These are phyloP conservation scores for Cetonia aurata DNA, from an alignment of 2,888 invertebrate genomes.

Conservation along the genomic window DNA sequence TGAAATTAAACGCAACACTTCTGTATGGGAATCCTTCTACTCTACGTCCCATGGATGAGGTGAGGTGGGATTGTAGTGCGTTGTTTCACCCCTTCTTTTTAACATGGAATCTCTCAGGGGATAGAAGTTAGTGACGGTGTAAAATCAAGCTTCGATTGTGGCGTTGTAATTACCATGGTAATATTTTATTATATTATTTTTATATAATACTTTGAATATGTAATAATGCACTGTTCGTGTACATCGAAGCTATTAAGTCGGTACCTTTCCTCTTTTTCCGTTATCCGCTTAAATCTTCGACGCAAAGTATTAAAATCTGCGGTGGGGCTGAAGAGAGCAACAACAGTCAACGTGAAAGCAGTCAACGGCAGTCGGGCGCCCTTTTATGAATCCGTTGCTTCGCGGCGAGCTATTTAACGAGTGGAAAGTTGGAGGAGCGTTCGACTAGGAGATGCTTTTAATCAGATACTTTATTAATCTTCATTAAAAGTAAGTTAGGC, in stretches of 20 bases:
- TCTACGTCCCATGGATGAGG: background rate
- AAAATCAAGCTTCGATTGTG: no score
- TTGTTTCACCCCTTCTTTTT: background rate
- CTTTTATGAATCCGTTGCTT: constrained; percentile 24
- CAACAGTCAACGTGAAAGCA: constrained; percentile 11
- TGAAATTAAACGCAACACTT: constrained; percentile 30
- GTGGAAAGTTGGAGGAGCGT: constrained; percentile 32
- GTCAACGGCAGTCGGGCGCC: background rate
- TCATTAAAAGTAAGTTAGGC: constrained; percentile 60
- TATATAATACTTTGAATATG: no score
- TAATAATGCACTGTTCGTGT: no score
- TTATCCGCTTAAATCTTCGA: constrained; percentile 6
- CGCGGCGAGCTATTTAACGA: constrained; percentile 29
- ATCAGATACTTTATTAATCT: constrained; percentile 60
- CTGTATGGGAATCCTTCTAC: constrained; percentile 27
- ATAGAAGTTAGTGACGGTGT: no score
- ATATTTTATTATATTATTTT: no score
- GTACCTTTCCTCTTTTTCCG: background rate
- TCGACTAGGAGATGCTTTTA: constrained; percentile 52
- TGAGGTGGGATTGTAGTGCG: background rate
- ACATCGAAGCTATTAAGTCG: background rate
- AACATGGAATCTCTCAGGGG: no score
- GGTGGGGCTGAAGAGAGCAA: background rate
- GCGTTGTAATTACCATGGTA: no score
- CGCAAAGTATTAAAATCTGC: constrained; percentile 11